Conservation (phyloP, 2,888 invertebrate genomes). For the Cataglyphis altisquamis region DNA sequence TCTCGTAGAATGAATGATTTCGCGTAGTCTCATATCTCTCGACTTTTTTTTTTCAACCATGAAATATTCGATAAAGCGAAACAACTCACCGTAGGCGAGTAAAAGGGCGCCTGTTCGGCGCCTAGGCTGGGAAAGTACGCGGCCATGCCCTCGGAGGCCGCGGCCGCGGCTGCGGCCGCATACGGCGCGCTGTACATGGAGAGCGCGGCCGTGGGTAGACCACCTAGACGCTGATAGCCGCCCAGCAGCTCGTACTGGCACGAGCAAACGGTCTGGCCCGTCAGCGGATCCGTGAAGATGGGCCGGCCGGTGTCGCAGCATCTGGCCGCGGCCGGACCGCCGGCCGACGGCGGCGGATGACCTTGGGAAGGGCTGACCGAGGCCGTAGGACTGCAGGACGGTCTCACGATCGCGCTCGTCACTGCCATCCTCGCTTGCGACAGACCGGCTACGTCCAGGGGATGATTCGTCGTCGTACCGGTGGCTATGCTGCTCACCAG, state of each 20-base stretch:
- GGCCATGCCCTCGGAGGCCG: slow-evolving; percentile 90
- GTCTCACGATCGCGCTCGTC: slow-evolving; percentile 87
- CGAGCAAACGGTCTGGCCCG: slow-evolving; percentile 95
- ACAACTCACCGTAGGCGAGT: slow-evolving; percentile 93
- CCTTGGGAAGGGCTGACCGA: slow-evolving; percentile 87
- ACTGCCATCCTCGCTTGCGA: slow-evolving; percentile 87
- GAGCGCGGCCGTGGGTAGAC: slow-evolving; percentile 90
- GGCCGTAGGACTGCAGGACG: slow-evolving; percentile 87
- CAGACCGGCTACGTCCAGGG: slow-evolving; percentile 77
- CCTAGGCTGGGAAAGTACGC: slow-evolving; percentile 95
- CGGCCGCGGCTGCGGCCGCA: slow-evolving; percentile 89
- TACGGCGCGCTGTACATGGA: slow-evolving; percentile 94
- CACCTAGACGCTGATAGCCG: slow-evolving; percentile 93
- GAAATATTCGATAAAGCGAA: not conserved
- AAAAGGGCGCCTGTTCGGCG: slow-evolving; percentile 95
- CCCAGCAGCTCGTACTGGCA: slow-evolving; percentile 96
- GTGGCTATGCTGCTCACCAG: slow-evolving; percentile 80
- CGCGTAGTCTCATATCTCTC: not conserved
- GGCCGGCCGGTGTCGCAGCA: slow-evolving; percentile 98
- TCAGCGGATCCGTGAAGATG: slow-evolving; percentile 95
- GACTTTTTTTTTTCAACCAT: not conserved
- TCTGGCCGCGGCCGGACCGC: slow-evolving; percentile 87
- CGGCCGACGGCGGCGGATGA: slow-evolving; percentile 87
- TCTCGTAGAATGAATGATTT: not conserved
- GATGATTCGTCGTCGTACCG: slow-evolving; percentile 79